Evolutionary conservation across 1,140 invertebrate genomes (phyloP).

Genomic region (Heliconius himera): DNA sequence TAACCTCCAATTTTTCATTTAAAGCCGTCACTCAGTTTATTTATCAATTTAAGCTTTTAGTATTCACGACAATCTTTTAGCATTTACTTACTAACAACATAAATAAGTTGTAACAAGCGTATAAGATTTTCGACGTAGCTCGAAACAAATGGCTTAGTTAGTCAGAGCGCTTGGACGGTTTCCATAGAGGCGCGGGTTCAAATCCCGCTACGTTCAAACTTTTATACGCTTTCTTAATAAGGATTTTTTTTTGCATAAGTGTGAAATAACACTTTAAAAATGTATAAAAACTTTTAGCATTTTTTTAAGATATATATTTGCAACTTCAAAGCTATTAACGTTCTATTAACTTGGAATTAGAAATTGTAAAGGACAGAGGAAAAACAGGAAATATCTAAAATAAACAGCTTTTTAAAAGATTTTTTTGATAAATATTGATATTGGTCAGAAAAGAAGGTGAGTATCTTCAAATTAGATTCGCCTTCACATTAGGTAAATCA

Average conservation of each 20-base stretch:
- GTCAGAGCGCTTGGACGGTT: no score
- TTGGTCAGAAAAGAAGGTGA: not conserved
- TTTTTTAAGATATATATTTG: not conserved
- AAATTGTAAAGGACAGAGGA: not conserved
- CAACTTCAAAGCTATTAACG: not conserved
- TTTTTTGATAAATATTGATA: not conserved
- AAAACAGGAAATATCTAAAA: not conserved
- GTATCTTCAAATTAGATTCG: no score
- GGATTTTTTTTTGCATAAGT: no score
- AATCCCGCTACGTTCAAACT: no score
- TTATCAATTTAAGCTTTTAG: not conserved
- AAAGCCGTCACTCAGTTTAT: not conserved
- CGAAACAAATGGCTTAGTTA: no score
- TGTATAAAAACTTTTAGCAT: no score
- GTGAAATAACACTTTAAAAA: not conserved
- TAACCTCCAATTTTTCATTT: not conserved
- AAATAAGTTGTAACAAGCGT: no score
- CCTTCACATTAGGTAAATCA: no score
- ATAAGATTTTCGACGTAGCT: no score
- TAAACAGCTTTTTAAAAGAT: not conserved
- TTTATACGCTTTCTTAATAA: no score
- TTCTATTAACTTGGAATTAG: not conserved
- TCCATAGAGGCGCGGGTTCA: no score
- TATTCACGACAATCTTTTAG: not conserved
- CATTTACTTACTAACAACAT: not conserved